A percentile compares a stretch with the other conserved stretches of the same genome.
Evolutionary conservation across 2,888 invertebrate species (phyloP).

Genomic region (Graphium colonna): DNA sequence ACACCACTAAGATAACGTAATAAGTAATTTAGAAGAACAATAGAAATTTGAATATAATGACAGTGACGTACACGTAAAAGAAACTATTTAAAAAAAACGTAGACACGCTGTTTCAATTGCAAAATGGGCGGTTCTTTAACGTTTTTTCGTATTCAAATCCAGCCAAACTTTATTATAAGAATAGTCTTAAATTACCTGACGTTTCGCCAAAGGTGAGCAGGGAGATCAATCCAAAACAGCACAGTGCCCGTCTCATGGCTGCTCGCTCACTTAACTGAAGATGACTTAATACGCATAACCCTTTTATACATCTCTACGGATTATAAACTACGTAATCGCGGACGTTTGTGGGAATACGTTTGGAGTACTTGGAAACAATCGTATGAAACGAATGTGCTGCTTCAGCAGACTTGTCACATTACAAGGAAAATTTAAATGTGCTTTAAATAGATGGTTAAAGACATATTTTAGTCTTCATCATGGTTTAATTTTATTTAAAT

Average conservation of each 20-base stretch:
- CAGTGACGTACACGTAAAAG: no score
- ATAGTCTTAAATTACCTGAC: constrained; percentile 32
- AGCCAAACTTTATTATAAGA: background rate
- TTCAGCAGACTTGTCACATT: background rate
- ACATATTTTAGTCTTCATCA: background rate
- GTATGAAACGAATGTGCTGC: constrained; percentile 27
- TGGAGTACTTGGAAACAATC: constrained; percentile 52
- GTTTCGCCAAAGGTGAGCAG: constrained; percentile 34
- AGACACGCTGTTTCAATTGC: no score
- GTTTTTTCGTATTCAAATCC: background rate
- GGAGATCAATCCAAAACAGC: constrained; percentile 35
- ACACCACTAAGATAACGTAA: no score
- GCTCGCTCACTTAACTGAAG: constrained; percentile 43
- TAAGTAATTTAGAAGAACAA: background rate
- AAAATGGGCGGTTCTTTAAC: background rate
- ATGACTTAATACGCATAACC: constrained; percentile 38
- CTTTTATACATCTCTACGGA: constrained; percentile 59
- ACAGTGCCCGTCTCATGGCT: constrained; percentile 52
- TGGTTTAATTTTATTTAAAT: background rate
- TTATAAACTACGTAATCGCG: constrained; percentile 47
- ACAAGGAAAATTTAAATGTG: no score
- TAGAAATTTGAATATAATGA: background rate
- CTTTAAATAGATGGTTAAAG: no score
- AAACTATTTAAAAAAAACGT: no score
- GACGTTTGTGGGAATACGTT: constrained; percentile 48